These are phyloP conservation scores for Hymenochirus boettgeri DNA, from an alignment of 2,113 vertebrate genomes.

Conservation along the genomic window DNA sequence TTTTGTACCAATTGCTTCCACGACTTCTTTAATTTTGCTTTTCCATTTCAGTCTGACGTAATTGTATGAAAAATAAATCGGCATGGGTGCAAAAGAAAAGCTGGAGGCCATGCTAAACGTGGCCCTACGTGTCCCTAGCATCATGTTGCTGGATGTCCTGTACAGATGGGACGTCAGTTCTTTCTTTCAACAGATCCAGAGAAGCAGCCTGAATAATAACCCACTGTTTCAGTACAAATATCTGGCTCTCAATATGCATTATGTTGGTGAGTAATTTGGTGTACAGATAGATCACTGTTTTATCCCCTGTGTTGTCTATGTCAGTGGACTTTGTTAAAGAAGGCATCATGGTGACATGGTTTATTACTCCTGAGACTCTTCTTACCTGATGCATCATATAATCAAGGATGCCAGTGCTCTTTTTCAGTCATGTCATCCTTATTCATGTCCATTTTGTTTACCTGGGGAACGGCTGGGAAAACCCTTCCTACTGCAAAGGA, in stretches of 20 bases:
- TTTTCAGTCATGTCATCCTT: no score
- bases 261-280: slow-evolving; percentile 79
- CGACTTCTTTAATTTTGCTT: slow-evolving; percentile 45
- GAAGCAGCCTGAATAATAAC: slow-evolving; percentile 92
- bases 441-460: no score
- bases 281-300: no score
- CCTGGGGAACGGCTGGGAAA: no score
- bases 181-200: slow-evolving; percentile 98
- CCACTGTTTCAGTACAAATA: slow-evolving; percentile 98
- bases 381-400: no score
- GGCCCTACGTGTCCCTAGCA: slow-evolving; percentile 93
- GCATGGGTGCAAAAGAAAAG: slow-evolving; percentile 88
- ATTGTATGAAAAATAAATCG: slow-evolving; percentile 51
- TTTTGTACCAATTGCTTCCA: no score
- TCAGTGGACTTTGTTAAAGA: no score
- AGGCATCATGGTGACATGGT: no score
- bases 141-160: slow-evolving; percentile 94
- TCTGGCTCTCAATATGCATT: slow-evolving; percentile 96
- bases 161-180: slow-evolving; percentile 98
- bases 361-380: no score
- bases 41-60: slow-evolving; percentile 57
- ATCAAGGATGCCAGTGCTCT: no score
- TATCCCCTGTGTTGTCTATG: no score
- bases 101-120: slow-evolving; percentile 94
- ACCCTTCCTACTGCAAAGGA: no score